phyloP scores from a whole-genome alignment of 2,888 invertebrate species.

The Cyaniris semiargus region DNA sequence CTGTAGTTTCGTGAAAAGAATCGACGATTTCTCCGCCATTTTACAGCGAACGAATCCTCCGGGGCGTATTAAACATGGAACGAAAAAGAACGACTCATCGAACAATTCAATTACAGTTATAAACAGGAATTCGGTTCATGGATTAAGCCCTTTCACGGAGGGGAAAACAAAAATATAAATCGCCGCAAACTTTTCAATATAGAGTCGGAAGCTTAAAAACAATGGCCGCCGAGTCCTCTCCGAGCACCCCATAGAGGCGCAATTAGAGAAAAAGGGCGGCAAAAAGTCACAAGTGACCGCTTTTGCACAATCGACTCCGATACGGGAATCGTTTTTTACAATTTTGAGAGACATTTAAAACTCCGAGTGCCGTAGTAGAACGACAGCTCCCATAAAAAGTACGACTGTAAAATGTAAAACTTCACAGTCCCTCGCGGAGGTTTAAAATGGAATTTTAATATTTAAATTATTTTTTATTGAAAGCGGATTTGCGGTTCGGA shows the following conservation, averaged over 20 bases:
- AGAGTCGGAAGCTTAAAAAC: conserved; percentile 39
- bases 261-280: conserved; percentile 60
- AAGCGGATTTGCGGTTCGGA: conserved; percentile 22
- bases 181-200: conserved; percentile 33
- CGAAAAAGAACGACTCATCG: conserved; percentile 20
- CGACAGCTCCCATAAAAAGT: conserved; percentile 27
- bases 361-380: conserved; percentile 28
- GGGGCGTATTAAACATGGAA: conserved; percentile 2
- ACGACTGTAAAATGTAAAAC: conserved; percentile 18
- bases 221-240: conserved; percentile 51
- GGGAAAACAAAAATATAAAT: conserved; percentile 31
- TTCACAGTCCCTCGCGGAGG: conserved; percentile 29
- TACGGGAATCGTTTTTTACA: conserved; percentile 45
- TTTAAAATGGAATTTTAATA: conserved; percentile 38
- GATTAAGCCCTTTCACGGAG: conserved; percentile 26
- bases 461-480: conserved; percentile 22
- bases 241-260: conserved; percentile 53
- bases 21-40: not conserved
- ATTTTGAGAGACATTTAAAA: conserved; percentile 39
- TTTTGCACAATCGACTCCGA: conserved; percentile 53
- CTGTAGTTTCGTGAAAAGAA: not conserved
- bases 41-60: not conserved
- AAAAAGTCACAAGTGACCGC: conserved; percentile 52
- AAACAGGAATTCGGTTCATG: conserved; percentile 29
- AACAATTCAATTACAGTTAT: conserved; percentile 31